A percentile compares a stretch with the other conserved stretches of the same genome.
Evolutionary conservation across 2,113 vertebrate genomes (phyloP).

Genomic region (Sclerurus mexicanus): DNA sequence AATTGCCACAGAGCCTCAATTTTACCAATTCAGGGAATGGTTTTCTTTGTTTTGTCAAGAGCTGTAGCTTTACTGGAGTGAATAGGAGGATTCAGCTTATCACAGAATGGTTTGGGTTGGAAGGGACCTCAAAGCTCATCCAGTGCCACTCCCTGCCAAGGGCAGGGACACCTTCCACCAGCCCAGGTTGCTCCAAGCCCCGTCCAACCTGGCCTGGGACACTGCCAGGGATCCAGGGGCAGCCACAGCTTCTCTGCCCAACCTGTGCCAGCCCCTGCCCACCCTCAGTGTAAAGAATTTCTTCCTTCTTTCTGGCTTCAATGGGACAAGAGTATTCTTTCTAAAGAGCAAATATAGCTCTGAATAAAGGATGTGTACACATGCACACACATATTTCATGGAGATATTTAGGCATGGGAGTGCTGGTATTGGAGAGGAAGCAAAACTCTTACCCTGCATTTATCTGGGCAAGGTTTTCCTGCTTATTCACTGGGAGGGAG

Average conservation of each 20-base stretch:
- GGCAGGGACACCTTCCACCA: not conserved
- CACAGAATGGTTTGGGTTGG: not conserved
- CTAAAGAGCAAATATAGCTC: not conserved
- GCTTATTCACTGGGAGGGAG: not conserved
- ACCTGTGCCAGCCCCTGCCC: accelerated
- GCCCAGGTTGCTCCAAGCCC: not conserved
- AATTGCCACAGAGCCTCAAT: not conserved
- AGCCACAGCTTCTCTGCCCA: not conserved
- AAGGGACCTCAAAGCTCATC: not conserved
- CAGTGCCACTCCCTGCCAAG: accelerated
- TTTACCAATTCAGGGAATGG: not conserved
- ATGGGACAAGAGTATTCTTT: not conserved
- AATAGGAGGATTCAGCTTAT: not conserved
- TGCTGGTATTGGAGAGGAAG: not conserved
- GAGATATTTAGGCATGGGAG: not conserved
- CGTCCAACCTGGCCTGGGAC: not conserved
- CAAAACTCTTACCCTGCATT: not conserved
- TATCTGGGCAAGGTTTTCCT: not conserved
- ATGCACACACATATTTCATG: not conserved
- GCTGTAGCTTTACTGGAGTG: not conserved
- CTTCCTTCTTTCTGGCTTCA: not conserved
- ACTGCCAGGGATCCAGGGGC: not conserved
- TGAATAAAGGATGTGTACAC: not conserved
- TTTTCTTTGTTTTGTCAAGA: not conserved
- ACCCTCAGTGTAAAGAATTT: not conserved